A percentile compares a stretch with the other conserved stretches of the same genome.
These are phyloP conservation scores for Malurus alboscapulatus DNA, from an alignment of 2,113 vertebrate genomes.

Conservation along the genomic window DNA sequence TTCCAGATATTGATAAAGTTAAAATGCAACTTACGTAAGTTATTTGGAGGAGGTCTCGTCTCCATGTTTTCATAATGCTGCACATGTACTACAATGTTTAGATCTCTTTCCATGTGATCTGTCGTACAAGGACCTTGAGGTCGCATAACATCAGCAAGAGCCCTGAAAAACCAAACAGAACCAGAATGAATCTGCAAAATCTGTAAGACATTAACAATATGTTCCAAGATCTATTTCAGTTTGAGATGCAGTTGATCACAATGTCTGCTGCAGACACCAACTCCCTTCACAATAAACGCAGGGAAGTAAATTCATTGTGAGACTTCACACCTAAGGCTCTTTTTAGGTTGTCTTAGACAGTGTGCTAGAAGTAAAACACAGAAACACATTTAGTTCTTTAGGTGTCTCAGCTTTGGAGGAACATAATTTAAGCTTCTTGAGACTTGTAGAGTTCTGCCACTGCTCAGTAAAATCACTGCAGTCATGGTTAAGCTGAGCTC, in stretches of 20 bases:
- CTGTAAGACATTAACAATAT: not conserved
- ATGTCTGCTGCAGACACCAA: not conserved
- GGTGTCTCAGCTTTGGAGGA: not conserved
- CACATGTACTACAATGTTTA: constrained; percentile 90
- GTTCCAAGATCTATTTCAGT: not conserved
- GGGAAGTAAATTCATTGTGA: not conserved
- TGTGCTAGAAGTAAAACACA: not conserved
- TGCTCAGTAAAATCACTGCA: not conserved
- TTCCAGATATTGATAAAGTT: not conserved
- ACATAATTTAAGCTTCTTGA: not conserved
- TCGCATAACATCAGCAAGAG: constrained; percentile 93
- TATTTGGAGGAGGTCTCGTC: constrained; percentile 83
- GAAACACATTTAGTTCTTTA: not conserved
- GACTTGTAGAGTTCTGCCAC: not conserved
- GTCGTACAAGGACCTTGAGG: constrained; percentile 90
- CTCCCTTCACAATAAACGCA: not conserved
- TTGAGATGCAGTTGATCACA: not conserved
- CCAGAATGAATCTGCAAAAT: not conserved
- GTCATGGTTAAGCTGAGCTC: not conserved
- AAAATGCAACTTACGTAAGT: constrained; percentile 85
- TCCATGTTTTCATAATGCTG: constrained; percentile 93
- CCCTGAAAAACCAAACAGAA: constrained; percentile 78
- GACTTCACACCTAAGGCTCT: constrained; percentile 9
- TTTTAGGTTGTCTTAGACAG: not conserved
- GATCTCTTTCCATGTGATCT: constrained; percentile 91